Base-by-base conservation (phyloP, 2,888 invertebrate genomes). In the Eledona agricola region DNA sequence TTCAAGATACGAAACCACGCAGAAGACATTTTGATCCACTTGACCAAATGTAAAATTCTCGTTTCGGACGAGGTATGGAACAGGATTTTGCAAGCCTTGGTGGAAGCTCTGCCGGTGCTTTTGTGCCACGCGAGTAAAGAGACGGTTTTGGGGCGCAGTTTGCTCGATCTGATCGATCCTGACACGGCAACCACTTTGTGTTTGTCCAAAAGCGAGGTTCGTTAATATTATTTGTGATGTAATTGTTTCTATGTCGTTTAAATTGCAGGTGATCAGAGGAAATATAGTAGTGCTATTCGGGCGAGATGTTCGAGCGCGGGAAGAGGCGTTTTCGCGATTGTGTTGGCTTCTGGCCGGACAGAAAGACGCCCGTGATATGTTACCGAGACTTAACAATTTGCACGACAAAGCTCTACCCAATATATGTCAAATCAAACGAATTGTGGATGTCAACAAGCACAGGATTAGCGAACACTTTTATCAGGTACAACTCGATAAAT, bases 1-100 rank as follows among this genome's bases (percentile, higher is more conserved):
- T 85, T 76, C 4, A 66, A 87, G 86, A 79, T 87, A 26, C 78
- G 77, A 67, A 74, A 71, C 16, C 78, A 79, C 59, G 80, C 86
- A 0, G 80, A 83, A 59, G 83, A 85, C 47, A 84, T 87, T 59
- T 70, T 88, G 66, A 63, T 84, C 12, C 82, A 83, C 61, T 71
- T 87, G 10, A 66, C 88, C 17, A 85, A 88, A 62, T 84, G 85
- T 6, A 82, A 85, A 60, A 67, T 84, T 56, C 77, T 86, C 15
- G 78, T 88, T 19, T 80, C 81, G 10, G 83, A 85, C 51, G 70
- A 77, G 3, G 80, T 83, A 49, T 88, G 88, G 88, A 79, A 80
- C 68, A 78, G 78, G 29, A 73, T 84, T 32, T 69, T 87, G 26
- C 82, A 84, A 56, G 79, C 81, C 7, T 57, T 87, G 46, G 67